These are phyloP conservation scores for Gyrodactylus bullatarudis DNA, from an alignment of 1,140 invertebrate species.

Conservation along the genomic window DNA sequence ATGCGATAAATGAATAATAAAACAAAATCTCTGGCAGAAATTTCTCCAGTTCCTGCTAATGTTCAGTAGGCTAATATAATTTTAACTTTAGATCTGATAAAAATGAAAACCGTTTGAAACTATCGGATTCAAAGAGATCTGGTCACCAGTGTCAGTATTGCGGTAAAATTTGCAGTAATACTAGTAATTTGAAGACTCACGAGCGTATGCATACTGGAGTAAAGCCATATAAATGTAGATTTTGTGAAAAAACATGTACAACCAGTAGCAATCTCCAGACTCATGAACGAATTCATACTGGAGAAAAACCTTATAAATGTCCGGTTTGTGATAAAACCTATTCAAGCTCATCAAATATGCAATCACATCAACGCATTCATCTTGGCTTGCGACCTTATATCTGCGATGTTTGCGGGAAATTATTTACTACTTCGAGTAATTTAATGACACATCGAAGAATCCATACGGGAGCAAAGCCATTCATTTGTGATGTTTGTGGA, in stretches of 20 bases:
- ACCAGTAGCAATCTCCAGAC: neutral
- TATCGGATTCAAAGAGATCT: too few species aligned
- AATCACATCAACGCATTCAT: neutral
- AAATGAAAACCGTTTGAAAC: too few species aligned
- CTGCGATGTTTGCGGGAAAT: constrained; percentile 19
- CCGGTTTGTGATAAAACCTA: neutral
- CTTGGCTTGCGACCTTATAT: neutral
- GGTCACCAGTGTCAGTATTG: too few species aligned
- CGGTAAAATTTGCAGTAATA: too few species aligned
- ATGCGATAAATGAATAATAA: too few species aligned
- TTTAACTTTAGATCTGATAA: too few species aligned
- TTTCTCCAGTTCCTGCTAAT: too few species aligned
- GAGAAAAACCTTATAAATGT: neutral
- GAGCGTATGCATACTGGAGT: neutral
- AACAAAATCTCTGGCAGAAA: too few species aligned
- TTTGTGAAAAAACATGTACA: neutral
- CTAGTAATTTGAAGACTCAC: neutral
- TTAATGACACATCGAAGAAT: constrained; percentile 20
- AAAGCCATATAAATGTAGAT: neutral
- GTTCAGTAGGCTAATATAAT: too few species aligned
- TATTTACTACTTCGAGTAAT: constrained; percentile 4
- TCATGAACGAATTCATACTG: neutral
- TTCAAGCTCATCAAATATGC: neutral
- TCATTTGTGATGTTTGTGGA: too few species aligned
- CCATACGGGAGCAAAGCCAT: too few species aligned